Conservation (phyloP, 2,797 vertebrate genomes). For the Tangara arthus region DNA sequence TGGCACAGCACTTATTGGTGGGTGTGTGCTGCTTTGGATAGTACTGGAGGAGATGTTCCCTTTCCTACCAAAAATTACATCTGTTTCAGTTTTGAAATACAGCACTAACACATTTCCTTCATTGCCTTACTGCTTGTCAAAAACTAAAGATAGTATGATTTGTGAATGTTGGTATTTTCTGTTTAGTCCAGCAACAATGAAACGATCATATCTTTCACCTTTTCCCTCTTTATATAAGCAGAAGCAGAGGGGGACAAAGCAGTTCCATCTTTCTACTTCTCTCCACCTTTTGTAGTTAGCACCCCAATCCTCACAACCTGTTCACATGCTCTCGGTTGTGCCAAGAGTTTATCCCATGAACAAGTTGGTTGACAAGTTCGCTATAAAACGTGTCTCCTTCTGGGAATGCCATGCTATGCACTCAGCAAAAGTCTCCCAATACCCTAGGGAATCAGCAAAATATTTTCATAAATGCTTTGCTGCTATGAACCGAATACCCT, state of each 20-base stretch:
- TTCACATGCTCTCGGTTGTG: not conserved
- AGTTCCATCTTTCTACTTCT: not conserved
- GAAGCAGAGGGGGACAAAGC: not conserved
- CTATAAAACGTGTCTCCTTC: not conserved
- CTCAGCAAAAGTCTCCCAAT: slow-evolving; percentile 12
- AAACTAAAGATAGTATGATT: accelerated
- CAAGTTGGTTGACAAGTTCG: not conserved
- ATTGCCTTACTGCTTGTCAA: not conserved
- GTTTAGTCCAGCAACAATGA: not conserved
- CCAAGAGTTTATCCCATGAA: not conserved
- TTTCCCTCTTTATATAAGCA: not conserved
- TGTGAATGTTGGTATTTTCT: not conserved
- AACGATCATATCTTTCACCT: not conserved
- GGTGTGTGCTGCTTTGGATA: not conserved
- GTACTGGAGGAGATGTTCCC: not conserved
- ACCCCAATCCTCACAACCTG: not conserved
- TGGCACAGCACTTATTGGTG: not conserved
- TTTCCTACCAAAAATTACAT: not conserved
- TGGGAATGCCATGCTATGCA: slow-evolving; percentile 12
- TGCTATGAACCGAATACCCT: slow-evolving; percentile 65
- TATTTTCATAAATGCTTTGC: slow-evolving; percentile 64
- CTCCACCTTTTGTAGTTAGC: not conserved
- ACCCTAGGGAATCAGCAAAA: slow-evolving; percentile 65
- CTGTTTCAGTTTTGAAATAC: not conserved
- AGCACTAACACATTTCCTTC: not conserved